These are phyloP conservation scores for Micrastur ruficollis DNA, from an alignment of 2,797 vertebrate genomes.

Conservation along the genomic window DNA sequence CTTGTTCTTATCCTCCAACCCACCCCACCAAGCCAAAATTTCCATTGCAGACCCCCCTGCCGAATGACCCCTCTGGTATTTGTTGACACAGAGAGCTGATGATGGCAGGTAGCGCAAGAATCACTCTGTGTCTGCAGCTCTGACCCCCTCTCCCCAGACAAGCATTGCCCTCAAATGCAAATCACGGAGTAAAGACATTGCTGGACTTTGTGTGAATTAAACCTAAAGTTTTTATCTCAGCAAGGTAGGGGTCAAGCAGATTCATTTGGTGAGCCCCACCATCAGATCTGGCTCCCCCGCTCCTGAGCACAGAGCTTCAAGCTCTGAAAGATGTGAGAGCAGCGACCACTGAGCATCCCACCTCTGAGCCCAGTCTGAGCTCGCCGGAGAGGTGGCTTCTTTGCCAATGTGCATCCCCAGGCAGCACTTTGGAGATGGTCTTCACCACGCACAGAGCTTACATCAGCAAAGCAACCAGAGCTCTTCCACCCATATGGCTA, in stretches of 20 bases:
- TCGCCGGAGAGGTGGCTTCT: background rate
- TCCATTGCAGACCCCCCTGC: background rate
- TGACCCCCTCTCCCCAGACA: background rate
- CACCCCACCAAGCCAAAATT: background rate
- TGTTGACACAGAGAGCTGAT: background rate
- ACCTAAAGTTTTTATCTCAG: background rate
- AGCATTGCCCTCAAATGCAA: background rate
- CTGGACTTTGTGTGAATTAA: background rate
- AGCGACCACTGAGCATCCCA: background rate
- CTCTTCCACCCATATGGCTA: background rate
- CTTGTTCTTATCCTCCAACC: background rate
- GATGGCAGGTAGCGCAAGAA: background rate
- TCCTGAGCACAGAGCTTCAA: background rate
- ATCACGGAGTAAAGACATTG: fast-evolving
- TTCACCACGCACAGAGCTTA: background rate
- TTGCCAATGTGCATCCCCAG: background rate
- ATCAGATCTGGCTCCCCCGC: too few species aligned
- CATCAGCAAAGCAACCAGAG: background rate
- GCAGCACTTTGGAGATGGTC: background rate
- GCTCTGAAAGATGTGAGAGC: background rate
- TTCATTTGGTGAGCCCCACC: background rate
- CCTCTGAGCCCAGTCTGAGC: background rate
- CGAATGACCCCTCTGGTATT: background rate
- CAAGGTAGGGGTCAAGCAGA: background rate
- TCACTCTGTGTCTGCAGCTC: background rate